Evolutionary conservation across 2,797 vertebrate species (phyloP).

Genomic region (Erethizon dorsatum): DNA sequence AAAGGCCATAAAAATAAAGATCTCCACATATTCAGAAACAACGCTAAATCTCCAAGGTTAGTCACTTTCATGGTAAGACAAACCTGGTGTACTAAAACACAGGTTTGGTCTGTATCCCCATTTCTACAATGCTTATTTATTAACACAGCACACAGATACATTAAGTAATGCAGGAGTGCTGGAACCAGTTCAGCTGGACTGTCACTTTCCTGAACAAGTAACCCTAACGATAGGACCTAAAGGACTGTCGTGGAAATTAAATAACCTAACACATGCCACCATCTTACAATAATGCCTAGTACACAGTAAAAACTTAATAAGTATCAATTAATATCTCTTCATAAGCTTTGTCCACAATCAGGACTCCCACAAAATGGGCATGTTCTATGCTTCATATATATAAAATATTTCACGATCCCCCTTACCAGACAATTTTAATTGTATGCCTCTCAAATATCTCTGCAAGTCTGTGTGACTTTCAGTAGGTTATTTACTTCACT

Average conservation of each 20-base stretch:
- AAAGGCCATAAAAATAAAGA: constrained; percentile 51
- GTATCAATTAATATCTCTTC: constrained; percentile 56
- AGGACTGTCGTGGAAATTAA: constrained; percentile 37
- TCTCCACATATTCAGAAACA: background rate
- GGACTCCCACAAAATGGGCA: constrained; percentile 36
- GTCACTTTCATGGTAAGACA: background rate
- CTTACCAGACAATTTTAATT: background rate
- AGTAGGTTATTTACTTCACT: background rate
- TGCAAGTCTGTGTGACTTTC: background rate
- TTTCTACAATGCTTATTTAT: constrained; percentile 45
- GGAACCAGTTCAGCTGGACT: background rate
- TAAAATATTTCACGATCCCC: constrained; percentile 38
- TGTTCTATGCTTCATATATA: background rate
- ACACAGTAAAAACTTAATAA: constrained; percentile 2
- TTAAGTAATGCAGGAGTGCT: constrained; percentile 14
- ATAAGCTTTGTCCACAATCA: constrained; percentile 33
- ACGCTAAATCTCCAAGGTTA: constrained; percentile 27
- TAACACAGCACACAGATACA: constrained; percentile 34
- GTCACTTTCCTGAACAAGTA: constrained; percentile 31
- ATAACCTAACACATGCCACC: background rate
- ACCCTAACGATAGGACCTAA: background rate
- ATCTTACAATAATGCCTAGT: background rate
- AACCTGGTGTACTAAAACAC: background rate
- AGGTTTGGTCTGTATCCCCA: background rate
- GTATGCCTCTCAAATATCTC: constrained; percentile 20